Conservation (phyloP, 1,140 invertebrate species). For the Pogonomyrmex barbatus region DNA sequence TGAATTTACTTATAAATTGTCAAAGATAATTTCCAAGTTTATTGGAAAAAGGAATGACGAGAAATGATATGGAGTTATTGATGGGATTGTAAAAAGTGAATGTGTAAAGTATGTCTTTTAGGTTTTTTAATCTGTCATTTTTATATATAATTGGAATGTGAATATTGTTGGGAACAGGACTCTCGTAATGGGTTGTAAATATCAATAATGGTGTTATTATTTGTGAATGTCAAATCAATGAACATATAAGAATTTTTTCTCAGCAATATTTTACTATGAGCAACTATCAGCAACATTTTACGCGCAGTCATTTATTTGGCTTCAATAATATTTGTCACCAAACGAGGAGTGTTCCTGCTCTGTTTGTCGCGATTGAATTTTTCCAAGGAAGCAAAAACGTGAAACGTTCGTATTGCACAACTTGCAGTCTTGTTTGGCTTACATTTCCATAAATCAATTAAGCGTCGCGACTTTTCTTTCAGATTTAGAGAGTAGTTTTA, state of each 20-base stretch:
- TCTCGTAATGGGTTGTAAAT: conserved; percentile 40
- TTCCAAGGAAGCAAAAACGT: not conserved
- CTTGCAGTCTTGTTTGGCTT: conserved; percentile 33
- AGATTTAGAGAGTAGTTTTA: conserved; percentile 6
- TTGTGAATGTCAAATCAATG: conserved; percentile 33
- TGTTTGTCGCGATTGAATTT: conserved; percentile 18
- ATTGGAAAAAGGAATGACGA: not conserved
- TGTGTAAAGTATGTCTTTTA: conserved; percentile 4
- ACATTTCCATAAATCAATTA: conserved; percentile 38
- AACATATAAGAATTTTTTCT: conserved; percentile 44
- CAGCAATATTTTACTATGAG: not conserved
- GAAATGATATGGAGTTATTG: not conserved
- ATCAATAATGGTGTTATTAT: conserved; percentile 2
- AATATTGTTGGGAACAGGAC: not conserved
- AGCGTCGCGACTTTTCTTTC: not conserved
- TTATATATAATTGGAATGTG: conserved; percentile 34
- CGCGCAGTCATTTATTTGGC: conserved; percentile 20
- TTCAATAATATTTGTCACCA: not conserved
- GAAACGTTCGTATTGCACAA: conserved; percentile 24
- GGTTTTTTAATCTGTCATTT: not conserved
- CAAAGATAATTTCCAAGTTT: not conserved
- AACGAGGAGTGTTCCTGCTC: not conserved
- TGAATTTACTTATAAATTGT: conserved; percentile 2
- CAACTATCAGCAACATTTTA: not conserved
- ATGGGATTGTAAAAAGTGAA: conserved; percentile 35